Evolutionary conservation across 2,113 vertebrate species (phyloP).

Genomic region (Oostethus manadensis): DNA sequence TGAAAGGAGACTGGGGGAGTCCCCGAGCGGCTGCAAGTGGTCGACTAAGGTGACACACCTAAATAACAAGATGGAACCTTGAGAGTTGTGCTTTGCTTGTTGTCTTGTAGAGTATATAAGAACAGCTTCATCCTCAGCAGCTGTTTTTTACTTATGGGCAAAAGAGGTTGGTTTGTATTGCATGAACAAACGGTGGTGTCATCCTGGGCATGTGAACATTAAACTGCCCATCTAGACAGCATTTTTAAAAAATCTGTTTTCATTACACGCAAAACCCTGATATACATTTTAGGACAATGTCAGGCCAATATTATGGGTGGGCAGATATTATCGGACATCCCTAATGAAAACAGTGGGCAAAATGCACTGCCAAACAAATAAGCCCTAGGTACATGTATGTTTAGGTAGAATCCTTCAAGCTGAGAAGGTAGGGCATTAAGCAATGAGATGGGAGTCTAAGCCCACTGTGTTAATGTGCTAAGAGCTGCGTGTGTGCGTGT

Average conservation of each 20-base stretch:
- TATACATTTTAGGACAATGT: too few relatives aligned
- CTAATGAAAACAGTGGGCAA: too few relatives aligned
- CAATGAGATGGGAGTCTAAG: constrained; percentile 56
- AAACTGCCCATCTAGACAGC: too few relatives aligned
- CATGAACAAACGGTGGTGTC: too few relatives aligned
- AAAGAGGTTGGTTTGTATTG: too few relatives aligned
- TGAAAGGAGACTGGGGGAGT: constrained; percentile 78
- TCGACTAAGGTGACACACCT: constrained; percentile 80
- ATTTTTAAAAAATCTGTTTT: too few relatives aligned
- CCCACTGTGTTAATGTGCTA: constrained; percentile 48
- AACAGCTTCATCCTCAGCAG: neutral
- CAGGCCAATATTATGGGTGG: too few relatives aligned
- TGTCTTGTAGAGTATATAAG: neutral
- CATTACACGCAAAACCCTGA: too few relatives aligned
- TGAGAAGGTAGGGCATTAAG: constrained; percentile 38
- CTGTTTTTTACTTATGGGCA: too few relatives aligned
- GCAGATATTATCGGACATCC: too few relatives aligned
- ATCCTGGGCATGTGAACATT: too few relatives aligned
- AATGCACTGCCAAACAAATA: too few relatives aligned
- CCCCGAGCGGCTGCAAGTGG: constrained; percentile 72
- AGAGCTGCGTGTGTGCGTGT: constrained; percentile 25
- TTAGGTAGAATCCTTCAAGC: constrained; percentile 18
- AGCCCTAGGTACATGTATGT: neutral
- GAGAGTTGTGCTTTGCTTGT: neutral
- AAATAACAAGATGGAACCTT: constrained; percentile 75